These are phyloP conservation scores for Trematocara marginatum DNA, from an alignment of 2,113 vertebrate genomes.

Conservation along the genomic window DNA sequence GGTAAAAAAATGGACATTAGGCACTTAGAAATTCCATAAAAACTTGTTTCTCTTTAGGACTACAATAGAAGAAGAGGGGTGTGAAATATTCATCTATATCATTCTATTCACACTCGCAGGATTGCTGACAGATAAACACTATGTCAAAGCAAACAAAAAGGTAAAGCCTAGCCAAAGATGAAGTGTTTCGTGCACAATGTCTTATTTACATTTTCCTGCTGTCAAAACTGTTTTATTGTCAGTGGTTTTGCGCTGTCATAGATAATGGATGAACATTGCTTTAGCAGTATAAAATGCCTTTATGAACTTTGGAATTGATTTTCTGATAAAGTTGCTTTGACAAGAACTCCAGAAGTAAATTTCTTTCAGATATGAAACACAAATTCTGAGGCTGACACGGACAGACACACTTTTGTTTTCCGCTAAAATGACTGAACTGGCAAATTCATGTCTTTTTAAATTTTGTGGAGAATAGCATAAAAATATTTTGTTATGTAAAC, in stretches of 20 bases:
- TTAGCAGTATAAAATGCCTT: background rate
- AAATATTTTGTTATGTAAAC: background rate
- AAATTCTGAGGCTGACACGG: background rate
- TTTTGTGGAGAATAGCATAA: background rate
- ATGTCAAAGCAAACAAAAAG: constrained; percentile 4
- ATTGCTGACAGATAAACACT: constrained; percentile 2
- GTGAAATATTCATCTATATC: background rate
- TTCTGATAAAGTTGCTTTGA: constrained; percentile 6
- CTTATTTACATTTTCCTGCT: constrained; percentile 21
- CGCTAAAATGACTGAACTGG: background rate
- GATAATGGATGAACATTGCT: constrained; percentile 36
- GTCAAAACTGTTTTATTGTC: constrained; percentile 7
- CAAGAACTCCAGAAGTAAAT: background rate
- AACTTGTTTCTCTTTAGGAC: background rate
- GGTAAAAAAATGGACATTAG: background rate
- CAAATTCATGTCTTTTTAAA: background rate
- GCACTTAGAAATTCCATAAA: background rate
- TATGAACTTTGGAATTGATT: background rate
- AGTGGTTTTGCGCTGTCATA: background rate
- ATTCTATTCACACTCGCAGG: background rate
- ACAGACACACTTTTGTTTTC: background rate
- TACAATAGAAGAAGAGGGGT: background rate
- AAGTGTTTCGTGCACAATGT: background rate
- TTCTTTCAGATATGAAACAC: background rate
- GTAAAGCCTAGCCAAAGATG: background rate